Conservation (phyloP, 2,888 invertebrate genomes). For the Rhingia rostrata region DNA sequence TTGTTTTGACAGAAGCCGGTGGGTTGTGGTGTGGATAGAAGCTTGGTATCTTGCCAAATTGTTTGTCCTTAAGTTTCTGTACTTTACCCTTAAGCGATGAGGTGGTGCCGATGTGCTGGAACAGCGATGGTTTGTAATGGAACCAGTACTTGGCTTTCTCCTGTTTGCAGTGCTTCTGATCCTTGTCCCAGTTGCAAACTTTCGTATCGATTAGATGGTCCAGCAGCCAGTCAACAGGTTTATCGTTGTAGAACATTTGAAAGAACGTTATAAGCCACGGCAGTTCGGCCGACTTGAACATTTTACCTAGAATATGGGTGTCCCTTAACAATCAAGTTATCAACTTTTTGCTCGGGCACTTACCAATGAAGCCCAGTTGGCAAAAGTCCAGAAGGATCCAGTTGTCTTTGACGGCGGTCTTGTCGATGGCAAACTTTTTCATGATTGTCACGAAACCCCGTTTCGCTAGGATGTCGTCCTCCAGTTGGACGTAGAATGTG, state of each 20-base stretch:
- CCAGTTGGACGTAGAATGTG: slow-evolving; percentile 94
- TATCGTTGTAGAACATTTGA: slow-evolving; percentile 96
- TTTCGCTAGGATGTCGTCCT: slow-evolving; percentile 96
- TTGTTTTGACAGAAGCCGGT: slow-evolving; percentile 87
- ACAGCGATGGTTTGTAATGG: slow-evolving; percentile 94
- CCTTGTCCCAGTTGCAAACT: slow-evolving; percentile 92
- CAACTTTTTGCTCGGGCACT: slow-evolving; percentile 73
- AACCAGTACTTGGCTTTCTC: slow-evolving; percentile 91
- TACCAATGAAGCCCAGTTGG: slow-evolving; percentile 95
- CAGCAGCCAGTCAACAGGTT: slow-evolving; percentile 98
- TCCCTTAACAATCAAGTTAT: not conserved
- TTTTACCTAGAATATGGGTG: slow-evolving; percentile 86
- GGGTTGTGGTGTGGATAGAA: slow-evolving; percentile 92
- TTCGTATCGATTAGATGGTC: slow-evolving; percentile 94
- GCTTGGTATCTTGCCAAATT: slow-evolving; percentile 92
- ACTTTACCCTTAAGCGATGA: slow-evolving; percentile 98
- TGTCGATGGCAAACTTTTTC: slow-evolving; percentile 91
- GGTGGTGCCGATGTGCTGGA: slow-evolving; percentile 97
- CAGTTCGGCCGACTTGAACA: slow-evolving; percentile 94
- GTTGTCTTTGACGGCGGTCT: slow-evolving; percentile 86
- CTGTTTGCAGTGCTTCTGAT: slow-evolving; percentile 92
- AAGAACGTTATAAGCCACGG: slow-evolving; percentile 95
- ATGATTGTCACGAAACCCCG: slow-evolving; percentile 92
- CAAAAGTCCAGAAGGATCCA: slow-evolving; percentile 98
- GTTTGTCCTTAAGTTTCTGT: slow-evolving; percentile 96